A percentile compares a stretch with the other conserved stretches of the same genome.
Conservation (phyloP, 2,113 vertebrate genomes). For the Tautogolabrus adspersus region DNA sequence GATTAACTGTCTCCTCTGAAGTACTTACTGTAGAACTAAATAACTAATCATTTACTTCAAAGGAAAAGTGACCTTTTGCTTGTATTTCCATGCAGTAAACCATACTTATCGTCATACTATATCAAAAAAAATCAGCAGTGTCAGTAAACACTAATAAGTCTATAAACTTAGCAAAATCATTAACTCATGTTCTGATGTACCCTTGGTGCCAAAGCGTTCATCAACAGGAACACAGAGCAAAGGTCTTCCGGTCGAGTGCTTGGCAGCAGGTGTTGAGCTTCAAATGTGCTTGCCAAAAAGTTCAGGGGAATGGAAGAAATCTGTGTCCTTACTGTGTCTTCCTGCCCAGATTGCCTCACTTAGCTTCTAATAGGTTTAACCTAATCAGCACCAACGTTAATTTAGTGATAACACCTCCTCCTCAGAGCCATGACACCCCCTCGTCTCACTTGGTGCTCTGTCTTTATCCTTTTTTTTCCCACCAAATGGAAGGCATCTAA, state of each 20-base stretch:
- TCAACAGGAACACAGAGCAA: constrained; percentile 41
- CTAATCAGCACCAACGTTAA: constrained; percentile 68
- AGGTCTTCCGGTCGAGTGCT: constrained; percentile 40
- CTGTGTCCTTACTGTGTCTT: constrained; percentile 42
- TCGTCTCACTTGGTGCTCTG: constrained; percentile 17
- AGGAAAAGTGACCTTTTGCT: constrained; percentile 23
- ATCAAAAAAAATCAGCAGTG: neutral
- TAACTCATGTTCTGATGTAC: constrained; percentile 27
- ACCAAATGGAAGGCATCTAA: neutral
- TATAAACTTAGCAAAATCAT: constrained; percentile 31
- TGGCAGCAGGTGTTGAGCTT: constrained; percentile 15
- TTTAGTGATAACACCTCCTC: constrained; percentile 64
- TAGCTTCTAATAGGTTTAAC: constrained; percentile 78
- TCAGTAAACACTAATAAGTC: neutral
- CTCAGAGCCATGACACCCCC: constrained; percentile 52
- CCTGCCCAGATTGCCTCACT: constrained; percentile 51
- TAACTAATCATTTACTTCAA: constrained; percentile 32
- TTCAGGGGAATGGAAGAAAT: constrained; percentile 33
- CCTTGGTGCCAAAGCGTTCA: constrained; percentile 41
- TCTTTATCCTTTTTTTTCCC: constrained; percentile 10
- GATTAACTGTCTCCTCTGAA: constrained; percentile 42
- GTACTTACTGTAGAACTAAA: constrained; percentile 42
- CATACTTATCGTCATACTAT: neutral
- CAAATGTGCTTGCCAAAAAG: constrained; percentile 50
- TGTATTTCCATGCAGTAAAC: neutral